Evolutionary conservation across 2,113 vertebrate species (phyloP).

Genomic region (Tyto alba): DNA sequence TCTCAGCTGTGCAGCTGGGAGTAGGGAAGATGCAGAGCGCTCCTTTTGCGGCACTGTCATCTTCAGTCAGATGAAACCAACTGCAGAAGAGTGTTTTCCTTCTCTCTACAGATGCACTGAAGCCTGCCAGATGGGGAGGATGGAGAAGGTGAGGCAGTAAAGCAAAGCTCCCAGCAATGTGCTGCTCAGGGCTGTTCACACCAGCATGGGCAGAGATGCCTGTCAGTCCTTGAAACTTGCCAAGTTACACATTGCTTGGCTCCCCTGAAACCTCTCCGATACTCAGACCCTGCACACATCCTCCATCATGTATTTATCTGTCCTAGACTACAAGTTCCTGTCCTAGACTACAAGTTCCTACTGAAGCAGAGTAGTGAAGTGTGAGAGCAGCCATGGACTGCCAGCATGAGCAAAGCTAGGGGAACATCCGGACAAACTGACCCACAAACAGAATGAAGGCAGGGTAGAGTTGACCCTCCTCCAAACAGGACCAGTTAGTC

Average conservation of each 20-base stretch:
- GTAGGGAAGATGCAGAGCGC: not conserved
- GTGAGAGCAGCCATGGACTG: not conserved
- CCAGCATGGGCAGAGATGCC: not conserved
- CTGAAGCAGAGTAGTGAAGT: not conserved
- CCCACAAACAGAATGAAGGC: not conserved
- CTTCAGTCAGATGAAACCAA: not conserved
- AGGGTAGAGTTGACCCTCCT: not conserved
- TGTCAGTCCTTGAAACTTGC: not conserved
- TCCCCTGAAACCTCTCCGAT: not conserved
- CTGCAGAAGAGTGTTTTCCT: not conserved
- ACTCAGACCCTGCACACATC: not conserved
- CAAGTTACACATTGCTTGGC: not conserved
- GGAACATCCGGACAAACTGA: not conserved
- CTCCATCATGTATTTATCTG: not conserved
- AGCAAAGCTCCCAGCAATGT: not conserved
- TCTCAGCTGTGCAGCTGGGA: not conserved
- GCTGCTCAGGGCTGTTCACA: not conserved
- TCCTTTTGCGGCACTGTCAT: not conserved
- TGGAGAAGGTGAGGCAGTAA: not conserved
- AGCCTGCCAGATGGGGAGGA: not conserved
- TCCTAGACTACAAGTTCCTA: no score
- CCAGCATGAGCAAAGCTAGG: not conserved
- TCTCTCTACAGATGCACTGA: not conserved
- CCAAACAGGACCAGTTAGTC: not conserved
- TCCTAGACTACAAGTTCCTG: not conserved